These are phyloP conservation scores for Suncus etruscus DNA, from an alignment of 2,113 vertebrate species.

Conservation along the genomic window DNA sequence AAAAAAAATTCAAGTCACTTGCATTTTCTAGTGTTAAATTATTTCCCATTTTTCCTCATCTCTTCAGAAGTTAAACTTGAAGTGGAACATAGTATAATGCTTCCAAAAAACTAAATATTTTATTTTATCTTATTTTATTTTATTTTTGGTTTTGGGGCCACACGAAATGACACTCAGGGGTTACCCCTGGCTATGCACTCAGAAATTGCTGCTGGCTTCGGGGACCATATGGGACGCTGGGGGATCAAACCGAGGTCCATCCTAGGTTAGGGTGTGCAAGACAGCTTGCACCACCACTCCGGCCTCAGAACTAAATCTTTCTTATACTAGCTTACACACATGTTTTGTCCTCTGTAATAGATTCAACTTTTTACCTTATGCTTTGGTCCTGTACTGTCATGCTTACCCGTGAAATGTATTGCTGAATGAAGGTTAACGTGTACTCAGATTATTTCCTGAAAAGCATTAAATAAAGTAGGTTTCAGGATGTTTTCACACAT, in stretches of 20 bases:
- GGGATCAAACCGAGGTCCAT: too few species aligned
- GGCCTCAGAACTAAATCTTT: background rate
- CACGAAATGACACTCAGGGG: too few species aligned
- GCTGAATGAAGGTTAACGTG: background rate
- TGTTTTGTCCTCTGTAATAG: background rate
- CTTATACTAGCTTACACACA: background rate
- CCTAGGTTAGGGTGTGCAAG: too few species aligned
- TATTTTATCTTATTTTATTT: background rate
- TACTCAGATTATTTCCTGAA: background rate
- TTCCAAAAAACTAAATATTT: background rate
- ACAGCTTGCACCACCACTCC: too few species aligned
- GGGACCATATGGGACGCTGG: too few species aligned
- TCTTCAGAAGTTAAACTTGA: background rate
- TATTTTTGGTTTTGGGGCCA: too few species aligned
- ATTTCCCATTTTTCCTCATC: background rate
- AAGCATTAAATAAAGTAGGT: constrained; percentile 12
- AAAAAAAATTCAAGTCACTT: background rate
- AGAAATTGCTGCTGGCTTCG: too few species aligned
- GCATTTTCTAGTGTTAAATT: background rate
- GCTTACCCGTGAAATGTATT: constrained; percentile 3
- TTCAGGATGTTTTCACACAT: background rate
- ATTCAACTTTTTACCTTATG: background rate
- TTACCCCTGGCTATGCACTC: too few species aligned
- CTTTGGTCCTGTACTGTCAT: background rate
- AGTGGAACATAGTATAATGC: background rate